Evolutionary conservation across 2,888 invertebrate genomes (phyloP).

Genomic region (Scrobipalpa costella): DNA sequence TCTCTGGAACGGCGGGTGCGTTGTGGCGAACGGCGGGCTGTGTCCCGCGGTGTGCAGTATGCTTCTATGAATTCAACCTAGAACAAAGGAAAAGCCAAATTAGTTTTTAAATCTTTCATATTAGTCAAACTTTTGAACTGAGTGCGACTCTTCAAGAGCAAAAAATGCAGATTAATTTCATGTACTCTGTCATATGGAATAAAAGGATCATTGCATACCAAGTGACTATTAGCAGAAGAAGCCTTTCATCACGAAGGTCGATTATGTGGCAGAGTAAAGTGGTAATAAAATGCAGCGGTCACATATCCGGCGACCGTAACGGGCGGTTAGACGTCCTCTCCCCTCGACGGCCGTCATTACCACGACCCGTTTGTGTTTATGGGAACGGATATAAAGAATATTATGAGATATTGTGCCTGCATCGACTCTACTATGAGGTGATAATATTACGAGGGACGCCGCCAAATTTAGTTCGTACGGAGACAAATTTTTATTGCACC

Average conservation of each 20-base stretch:
- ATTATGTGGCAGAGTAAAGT: conserved; percentile 80
- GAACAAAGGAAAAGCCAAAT: conserved; percentile 55
- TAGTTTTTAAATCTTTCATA: background rate
- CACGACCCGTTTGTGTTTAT: conserved; percentile 78
- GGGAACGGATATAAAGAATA: conserved; percentile 78
- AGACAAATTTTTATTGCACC: conserved; percentile 63
- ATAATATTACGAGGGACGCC: conserved; percentile 63
- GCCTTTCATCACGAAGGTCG: conserved; percentile 78
- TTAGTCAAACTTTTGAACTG: background rate
- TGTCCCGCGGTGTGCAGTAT: conserved; percentile 87
- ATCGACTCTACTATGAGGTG: conserved; percentile 73
- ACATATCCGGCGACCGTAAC: conserved; percentile 77
- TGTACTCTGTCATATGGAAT: conserved; percentile 31
- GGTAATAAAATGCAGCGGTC: conserved; percentile 82
- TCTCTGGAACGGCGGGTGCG: conserved; percentile 71
- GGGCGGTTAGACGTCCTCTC: conserved; percentile 73
- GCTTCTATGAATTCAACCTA: conserved; percentile 88
- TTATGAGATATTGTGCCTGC: conserved; percentile 77
- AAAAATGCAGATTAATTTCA: background rate
- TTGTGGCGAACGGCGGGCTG: conserved; percentile 74
- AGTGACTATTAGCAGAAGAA: conserved; percentile 68
- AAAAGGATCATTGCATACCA: conserved; percentile 49
- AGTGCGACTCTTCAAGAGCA: background rate
- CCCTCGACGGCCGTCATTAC: conserved; percentile 74
- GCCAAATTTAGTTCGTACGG: conserved; percentile 60